phyloP scores from a whole-genome alignment of 1,140 invertebrate genomes.

The Drosophila subobscura region DNA sequence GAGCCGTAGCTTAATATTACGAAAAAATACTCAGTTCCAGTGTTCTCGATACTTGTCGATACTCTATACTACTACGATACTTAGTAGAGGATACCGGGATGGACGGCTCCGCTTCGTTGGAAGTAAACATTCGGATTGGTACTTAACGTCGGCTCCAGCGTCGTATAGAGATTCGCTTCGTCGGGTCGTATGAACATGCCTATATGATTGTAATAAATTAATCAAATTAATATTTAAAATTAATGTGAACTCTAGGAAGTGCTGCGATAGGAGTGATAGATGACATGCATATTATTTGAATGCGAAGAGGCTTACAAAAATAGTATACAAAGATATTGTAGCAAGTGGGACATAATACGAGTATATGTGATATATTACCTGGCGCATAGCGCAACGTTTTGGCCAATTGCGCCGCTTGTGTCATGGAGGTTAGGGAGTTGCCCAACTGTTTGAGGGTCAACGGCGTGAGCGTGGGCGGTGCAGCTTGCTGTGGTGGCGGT shows the following conservation, averaged over 20 bases:
- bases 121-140: slow-evolving; percentile 94
- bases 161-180: slow-evolving; percentile 92
- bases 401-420: slow-evolving; percentile 82
- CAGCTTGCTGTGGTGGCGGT: slow-evolving; percentile 52
- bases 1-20: slow-evolving; percentile 74
- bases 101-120: slow-evolving; percentile 89
- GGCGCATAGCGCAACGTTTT: slow-evolving; percentile 82
- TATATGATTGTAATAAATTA: slow-evolving; percentile 56
- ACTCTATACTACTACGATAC: slow-evolving; percentile 1
- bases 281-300: no score
- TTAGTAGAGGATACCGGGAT: slow-evolving; percentile 93
- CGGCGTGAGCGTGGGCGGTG: slow-evolving; percentile 72
- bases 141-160: slow-evolving; percentile 91
- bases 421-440: slow-evolving; percentile 80
- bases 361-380: slow-evolving; percentile 63
- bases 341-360: not conserved
- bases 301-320: slow-evolving; percentile 4
- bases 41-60: slow-evolving; percentile 66
- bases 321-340: not conserved
- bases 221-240: not conserved
- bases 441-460: slow-evolving; percentile 82
- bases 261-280: not conserved
- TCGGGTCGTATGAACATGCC: slow-evolving; percentile 90
- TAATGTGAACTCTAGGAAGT: not conserved
- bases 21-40: slow-evolving; percentile 80